These are phyloP conservation scores for Drosophila neutralis DNA, from an alignment of 2,888 invertebrate species.

Conservation along the genomic window DNA sequence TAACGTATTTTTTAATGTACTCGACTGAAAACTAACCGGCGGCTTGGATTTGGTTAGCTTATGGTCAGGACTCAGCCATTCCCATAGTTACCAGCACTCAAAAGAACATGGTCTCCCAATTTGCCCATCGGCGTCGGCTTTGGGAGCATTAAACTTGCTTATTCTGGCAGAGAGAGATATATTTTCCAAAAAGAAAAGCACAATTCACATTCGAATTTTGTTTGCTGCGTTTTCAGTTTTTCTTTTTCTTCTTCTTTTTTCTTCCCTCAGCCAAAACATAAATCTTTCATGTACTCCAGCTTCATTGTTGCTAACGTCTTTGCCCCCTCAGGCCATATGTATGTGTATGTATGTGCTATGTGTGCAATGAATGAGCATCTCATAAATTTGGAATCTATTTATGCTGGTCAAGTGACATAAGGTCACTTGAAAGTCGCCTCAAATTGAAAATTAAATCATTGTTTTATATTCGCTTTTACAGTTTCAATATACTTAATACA, in stretches of 20 bases:
- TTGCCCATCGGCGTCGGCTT: conserved; percentile 50
- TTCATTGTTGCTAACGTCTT: conserved; percentile 40
- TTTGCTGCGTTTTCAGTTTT: conserved; percentile 8
- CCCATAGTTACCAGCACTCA: conserved; percentile 28
- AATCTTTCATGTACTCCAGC: conserved; percentile 42
- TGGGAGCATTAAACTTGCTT: conserved; percentile 59
- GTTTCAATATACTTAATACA: not conserved
- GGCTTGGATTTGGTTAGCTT: conserved; percentile 62
- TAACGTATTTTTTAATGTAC: conserved; percentile 65
- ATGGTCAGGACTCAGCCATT: conserved; percentile 29
- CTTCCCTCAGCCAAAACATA: conserved; percentile 21
- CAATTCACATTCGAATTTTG: conserved; percentile 27
- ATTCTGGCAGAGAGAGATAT: conserved; percentile 14
- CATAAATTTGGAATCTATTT: conserved; percentile 29
- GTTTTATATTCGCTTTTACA: not conserved
- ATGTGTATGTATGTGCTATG: not conserved
- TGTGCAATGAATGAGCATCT: conserved; percentile 7
- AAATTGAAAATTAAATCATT: not conserved
- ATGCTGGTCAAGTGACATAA: not conserved
- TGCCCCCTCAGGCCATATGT: conserved; percentile 12
- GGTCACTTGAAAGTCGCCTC: conserved; percentile 6
- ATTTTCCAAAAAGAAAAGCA: conserved; percentile 16
- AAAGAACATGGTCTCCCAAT: conserved; percentile 27
- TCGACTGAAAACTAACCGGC: conserved; percentile 67
- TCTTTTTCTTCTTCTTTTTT: conserved; percentile 7